These are phyloP conservation scores for Hozukius guyotensis DNA, from an alignment of 2,797 vertebrate species.

Conservation along the genomic window DNA sequence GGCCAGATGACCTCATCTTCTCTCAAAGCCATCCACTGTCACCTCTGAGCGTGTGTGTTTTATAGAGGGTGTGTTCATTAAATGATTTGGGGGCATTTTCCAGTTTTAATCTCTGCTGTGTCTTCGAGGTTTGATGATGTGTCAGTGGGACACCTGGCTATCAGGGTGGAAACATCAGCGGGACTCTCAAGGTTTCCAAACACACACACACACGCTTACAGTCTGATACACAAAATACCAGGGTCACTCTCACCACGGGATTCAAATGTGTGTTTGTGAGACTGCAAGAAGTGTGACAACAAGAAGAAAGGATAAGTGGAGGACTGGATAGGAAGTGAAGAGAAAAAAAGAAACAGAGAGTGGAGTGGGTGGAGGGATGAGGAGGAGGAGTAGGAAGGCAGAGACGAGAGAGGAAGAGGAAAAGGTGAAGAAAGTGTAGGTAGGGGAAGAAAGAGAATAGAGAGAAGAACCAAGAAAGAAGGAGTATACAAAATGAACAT, in stretches of 20 bases:
- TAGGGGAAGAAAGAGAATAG: neutral
- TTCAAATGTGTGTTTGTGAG: neutral
- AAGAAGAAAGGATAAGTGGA: neutral
- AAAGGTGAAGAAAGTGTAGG: neutral
- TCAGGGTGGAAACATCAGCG: constrained; percentile 65
- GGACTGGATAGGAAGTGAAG: neutral
- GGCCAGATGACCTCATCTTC: constrained; percentile 56
- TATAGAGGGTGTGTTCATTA: neutral
- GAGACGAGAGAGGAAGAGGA: neutral
- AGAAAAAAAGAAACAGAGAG: accelerated
- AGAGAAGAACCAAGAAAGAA: neutral
- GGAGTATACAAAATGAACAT: neutral
- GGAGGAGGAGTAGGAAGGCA: neutral
- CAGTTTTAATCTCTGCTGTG: constrained; percentile 39
- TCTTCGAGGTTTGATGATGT: constrained; percentile 25
- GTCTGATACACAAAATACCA: neutral
- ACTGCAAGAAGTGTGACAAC: neutral
- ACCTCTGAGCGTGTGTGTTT: constrained; percentile 28
- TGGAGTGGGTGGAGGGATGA: neutral
- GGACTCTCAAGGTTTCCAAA: constrained; percentile 41
- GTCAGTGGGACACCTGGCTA: constrained; percentile 63
- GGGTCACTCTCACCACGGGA: neutral
- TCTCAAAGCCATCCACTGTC: constrained; percentile 37
- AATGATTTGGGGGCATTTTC: constrained; percentile 10
- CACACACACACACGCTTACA: neutral